Percentiles rank a stretch among this genome's conserved stretches.
phyloP scores from a whole-genome alignment of 1,140 invertebrate species.

The Danaus plexippus region DNA sequence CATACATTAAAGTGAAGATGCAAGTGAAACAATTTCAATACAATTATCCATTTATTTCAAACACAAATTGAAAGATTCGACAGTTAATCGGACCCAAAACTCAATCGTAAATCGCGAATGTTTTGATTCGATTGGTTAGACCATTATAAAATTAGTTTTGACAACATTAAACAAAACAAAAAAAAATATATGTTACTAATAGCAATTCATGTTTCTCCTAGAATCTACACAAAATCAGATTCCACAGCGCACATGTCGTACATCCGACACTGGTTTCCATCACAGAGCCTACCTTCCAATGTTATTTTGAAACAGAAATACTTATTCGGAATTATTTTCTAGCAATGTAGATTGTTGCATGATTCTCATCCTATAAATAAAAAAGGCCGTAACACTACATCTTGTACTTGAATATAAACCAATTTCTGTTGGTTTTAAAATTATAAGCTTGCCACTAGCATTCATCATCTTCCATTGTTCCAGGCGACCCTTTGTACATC shows the following conservation, averaged over 20 bases:
- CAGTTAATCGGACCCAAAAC: slow-evolving; percentile 61
- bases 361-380: slow-evolving; percentile 53
- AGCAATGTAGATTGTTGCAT: slow-evolving; percentile 59
- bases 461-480: slow-evolving; percentile 61
- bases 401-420: slow-evolving; percentile 59
- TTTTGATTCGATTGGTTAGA: slow-evolving; percentile 42
- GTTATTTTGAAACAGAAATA: slow-evolving; percentile 58
- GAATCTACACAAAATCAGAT: slow-evolving; percentile 67
- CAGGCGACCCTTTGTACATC: slow-evolving; percentile 60
- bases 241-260: slow-evolving; percentile 54
- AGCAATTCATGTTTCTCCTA: slow-evolving; percentile 60
- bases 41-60: slow-evolving; percentile 67
- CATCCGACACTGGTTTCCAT: slow-evolving; percentile 56
- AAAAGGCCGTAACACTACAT: slow-evolving; percentile 40
- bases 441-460: slow-evolving; percentile 50
- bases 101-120: slow-evolving; percentile 47
- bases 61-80: slow-evolving; percentile 69
- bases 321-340: slow-evolving; percentile 44
- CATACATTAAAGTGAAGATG: too few species aligned
- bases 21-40: slow-evolving; percentile 8
- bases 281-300: slow-evolving; percentile 57
- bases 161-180: slow-evolving; percentile 68
- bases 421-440: slow-evolving; percentile 32
- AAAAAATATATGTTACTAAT: slow-evolving; percentile 58
- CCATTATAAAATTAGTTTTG: slow-evolving; percentile 61